phyloP scores from a whole-genome alignment of 2,888 invertebrate genomes.

The Pachliopta kotzebuea region DNA sequence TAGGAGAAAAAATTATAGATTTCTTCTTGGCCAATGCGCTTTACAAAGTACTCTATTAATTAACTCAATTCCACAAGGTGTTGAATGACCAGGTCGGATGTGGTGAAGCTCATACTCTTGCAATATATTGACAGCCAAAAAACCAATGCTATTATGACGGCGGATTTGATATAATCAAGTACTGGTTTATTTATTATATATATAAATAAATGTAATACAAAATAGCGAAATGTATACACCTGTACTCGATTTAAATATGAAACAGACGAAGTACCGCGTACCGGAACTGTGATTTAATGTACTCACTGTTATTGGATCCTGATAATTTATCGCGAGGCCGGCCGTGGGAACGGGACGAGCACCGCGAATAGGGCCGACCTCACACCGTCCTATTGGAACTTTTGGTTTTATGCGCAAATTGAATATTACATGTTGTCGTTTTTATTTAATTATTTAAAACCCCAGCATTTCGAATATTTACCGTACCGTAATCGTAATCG shows the following conservation, averaged over 20 bases:
- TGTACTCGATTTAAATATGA: conserved; percentile 45
- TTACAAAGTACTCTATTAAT: too few species aligned
- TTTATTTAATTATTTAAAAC: too few species aligned
- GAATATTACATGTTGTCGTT: neutral
- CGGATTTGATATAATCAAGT: neutral
- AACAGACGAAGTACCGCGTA: conserved; percentile 46
- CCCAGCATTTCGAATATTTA: too few species aligned
- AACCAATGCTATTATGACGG: too few species aligned
- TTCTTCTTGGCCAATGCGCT: too few species aligned
- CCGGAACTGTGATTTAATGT: conserved; percentile 67
- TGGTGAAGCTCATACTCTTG: too few species aligned
- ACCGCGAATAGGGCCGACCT: conserved; percentile 31
- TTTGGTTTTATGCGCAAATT: conserved; percentile 13
- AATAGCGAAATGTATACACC: neutral
- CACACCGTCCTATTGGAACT: conserved; percentile 34
- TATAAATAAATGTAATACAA: neutral
- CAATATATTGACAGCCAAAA: too few species aligned
- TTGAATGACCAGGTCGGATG: too few species aligned
- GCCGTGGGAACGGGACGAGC: conserved; percentile 61
- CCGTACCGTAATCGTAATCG: too few species aligned
- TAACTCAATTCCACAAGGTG: too few species aligned
- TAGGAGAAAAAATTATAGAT: too few species aligned
- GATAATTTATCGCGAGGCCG: conserved; percentile 64
- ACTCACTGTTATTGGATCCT: conserved; percentile 72
- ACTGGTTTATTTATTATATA: too few species aligned